These are phyloP conservation scores for Cyprinodon variegatus DNA, from an alignment of 2,113 vertebrate genomes.

Conservation along the genomic window DNA sequence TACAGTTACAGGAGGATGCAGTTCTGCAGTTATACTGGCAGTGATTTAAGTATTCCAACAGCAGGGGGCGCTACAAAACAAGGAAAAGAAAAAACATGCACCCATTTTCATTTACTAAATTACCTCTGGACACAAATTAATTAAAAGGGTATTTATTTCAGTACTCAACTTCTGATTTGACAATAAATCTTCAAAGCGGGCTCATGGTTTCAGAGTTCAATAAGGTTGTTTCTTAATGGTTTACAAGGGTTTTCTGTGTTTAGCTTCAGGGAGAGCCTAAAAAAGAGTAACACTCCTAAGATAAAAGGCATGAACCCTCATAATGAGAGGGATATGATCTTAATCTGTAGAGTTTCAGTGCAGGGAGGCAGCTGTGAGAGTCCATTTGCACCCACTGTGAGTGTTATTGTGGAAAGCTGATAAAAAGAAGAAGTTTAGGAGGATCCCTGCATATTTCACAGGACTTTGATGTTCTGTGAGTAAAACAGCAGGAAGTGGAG, in stretches of 20 bases:
- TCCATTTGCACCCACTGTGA: constrained; percentile 26
- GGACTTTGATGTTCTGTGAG: constrained; percentile 70
- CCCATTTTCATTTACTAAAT: not conserved
- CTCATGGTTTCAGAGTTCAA: not conserved
- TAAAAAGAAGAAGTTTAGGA: constrained; percentile 48
- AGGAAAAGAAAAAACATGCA: not conserved
- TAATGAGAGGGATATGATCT: not conserved
- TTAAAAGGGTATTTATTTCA: not conserved
- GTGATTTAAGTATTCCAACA: constrained; percentile 40
- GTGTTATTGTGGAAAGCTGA: constrained; percentile 58
- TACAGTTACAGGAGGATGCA: not conserved
- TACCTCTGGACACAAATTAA: not conserved
- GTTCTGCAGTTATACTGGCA: not conserved
- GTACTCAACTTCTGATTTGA: not conserved
- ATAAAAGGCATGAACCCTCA: not conserved
- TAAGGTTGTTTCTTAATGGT: not conserved
- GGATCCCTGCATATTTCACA: constrained; percentile 50
- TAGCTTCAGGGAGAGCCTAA: not conserved
- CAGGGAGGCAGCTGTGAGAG: not conserved
- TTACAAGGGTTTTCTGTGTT: not conserved
- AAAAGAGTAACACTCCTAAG: not conserved
- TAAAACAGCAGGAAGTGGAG: constrained; percentile 54
- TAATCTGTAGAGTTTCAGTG: not conserved
- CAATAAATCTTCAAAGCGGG: not conserved
- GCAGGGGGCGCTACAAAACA: constrained; percentile 58